These are phyloP conservation scores for Salvelinus namaycush DNA, from an alignment of 2,113 vertebrate genomes.

Conservation along the genomic window DNA sequence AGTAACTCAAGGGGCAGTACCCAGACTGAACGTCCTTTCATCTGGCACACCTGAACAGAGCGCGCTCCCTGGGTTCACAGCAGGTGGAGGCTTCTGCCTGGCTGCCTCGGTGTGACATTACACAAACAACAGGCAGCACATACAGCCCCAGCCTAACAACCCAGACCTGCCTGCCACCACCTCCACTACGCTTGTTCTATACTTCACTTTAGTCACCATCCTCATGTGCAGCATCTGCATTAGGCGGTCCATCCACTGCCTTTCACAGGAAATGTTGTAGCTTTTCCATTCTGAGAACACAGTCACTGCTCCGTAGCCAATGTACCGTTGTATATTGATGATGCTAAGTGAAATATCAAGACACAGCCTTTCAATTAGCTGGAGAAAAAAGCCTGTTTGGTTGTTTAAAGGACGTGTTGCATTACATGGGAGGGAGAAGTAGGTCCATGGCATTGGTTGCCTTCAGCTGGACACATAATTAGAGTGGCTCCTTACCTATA, in stretches of 20 bases:
- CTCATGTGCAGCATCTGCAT: conserved; percentile 1
- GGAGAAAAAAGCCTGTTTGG: conserved; percentile 47
- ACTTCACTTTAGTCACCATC: conserved; percentile 8
- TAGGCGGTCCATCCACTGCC: conserved; percentile 8
- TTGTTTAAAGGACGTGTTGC: conserved; percentile 43
- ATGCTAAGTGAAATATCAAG: conserved; percentile 48
- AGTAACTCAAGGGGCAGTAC: conserved; percentile 69
- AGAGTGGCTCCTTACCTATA: conserved; percentile 76
- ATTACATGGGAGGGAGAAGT: conserved; percentile 52
- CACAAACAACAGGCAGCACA: conserved; percentile 29
- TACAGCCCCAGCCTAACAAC: conserved; percentile 1
- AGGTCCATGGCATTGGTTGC: conserved; percentile 64
- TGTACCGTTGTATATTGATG: conserved; percentile 10
- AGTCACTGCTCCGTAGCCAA: too few relatives aligned
- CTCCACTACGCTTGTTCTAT: neutral
- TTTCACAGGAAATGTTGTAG: too few relatives aligned
- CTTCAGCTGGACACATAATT: conserved; percentile 77
- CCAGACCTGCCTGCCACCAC: neutral
- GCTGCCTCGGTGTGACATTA: conserved; percentile 22
- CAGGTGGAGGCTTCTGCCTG: conserved; percentile 30
- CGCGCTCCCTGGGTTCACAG: conserved; percentile 29
- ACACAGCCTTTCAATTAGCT: conserved; percentile 48
- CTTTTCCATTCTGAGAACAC: too few relatives aligned
- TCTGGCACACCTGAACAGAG: conserved; percentile 43
- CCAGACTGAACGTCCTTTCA: conserved; percentile 28